Percentiles rank a stretch among this genome's conserved stretches.
Conservation (phyloP, 2,797 vertebrate genomes). For the Bucorvus abyssinicus region DNA sequence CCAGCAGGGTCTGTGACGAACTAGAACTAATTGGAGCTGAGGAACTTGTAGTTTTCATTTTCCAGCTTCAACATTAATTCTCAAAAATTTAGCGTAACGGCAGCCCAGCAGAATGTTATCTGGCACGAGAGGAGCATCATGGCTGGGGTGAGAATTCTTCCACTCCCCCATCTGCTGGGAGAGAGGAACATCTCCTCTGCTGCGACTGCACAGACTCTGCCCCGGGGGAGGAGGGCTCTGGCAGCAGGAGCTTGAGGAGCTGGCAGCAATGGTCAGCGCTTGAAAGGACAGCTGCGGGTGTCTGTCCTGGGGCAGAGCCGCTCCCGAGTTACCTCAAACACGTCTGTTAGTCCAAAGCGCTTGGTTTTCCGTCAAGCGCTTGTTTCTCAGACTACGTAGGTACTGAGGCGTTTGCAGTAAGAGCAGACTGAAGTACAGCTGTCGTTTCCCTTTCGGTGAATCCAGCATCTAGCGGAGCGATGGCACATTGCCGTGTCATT, state of each 20-base stretch:
- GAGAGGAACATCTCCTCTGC: neutral
- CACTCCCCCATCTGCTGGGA: constrained; percentile 13
- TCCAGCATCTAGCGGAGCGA: no score
- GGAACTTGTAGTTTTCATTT: neutral
- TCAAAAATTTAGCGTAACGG: neutral
- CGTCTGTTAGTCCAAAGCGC: neutral
- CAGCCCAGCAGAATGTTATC: neutral
- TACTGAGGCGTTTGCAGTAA: no score
- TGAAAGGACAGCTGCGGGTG: neutral
- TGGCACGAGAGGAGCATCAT: neutral
- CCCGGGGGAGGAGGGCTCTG: neutral
- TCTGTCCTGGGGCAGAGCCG: neutral
- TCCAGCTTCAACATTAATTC: neutral
- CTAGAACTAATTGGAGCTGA: neutral
- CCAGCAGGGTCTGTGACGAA: neutral
- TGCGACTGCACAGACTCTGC: neutral
- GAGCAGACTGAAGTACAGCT: no score
- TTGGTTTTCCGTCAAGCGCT: neutral
- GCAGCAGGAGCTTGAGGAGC: neutral
- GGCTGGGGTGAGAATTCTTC: neutral
- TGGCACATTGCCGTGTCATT: no score
- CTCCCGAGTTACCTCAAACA: neutral
- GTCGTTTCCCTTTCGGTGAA: no score
- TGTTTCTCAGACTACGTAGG: neutral
- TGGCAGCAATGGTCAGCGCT: neutral